Percentiles rank a stretch among this genome's conserved stretches.
phyloP scores from a whole-genome alignment of 2,113 vertebrate genomes.

The Amazona guildingii region DNA sequence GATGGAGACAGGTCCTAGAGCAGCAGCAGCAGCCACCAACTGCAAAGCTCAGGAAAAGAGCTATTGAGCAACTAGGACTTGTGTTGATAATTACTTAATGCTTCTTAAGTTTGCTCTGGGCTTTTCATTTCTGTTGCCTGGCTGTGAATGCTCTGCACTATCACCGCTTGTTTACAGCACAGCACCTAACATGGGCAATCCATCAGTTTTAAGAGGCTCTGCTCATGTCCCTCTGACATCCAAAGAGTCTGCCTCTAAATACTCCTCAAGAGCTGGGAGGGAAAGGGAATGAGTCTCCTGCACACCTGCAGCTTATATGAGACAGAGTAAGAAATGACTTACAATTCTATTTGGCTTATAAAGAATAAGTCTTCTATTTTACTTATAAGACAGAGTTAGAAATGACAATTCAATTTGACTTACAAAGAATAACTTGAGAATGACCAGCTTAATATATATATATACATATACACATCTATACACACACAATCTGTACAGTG shows the following conservation, averaged over 20 bases:
- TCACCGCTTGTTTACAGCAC: constrained; percentile 30
- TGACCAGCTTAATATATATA: not conserved
- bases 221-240: not conserved
- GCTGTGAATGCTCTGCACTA: constrained; percentile 17
- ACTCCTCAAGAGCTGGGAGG: not conserved
- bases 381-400: not conserved
- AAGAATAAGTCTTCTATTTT: not conserved
- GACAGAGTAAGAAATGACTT: not conserved
- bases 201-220: constrained; percentile 33
- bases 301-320: not conserved
- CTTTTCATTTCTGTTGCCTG: constrained; percentile 32
- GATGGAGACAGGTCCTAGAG: not conserved
- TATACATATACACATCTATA: not conserved
- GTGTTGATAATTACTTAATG: constrained; percentile 20
- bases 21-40: not conserved
- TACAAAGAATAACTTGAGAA: not conserved
- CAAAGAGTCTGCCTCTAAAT: not conserved
- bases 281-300: not conserved
- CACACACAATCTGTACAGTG: not conserved
- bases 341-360: not conserved
- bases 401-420: not conserved
- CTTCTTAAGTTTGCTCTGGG: constrained; percentile 35
- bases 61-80: not conserved
- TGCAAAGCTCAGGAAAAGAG: not conserved
- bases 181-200: constrained; percentile 10